Evolutionary conservation across 2,888 invertebrate species (phyloP), one percentile per base, ranked within the genome.

Genomic region (Hedya salicella): DNA sequence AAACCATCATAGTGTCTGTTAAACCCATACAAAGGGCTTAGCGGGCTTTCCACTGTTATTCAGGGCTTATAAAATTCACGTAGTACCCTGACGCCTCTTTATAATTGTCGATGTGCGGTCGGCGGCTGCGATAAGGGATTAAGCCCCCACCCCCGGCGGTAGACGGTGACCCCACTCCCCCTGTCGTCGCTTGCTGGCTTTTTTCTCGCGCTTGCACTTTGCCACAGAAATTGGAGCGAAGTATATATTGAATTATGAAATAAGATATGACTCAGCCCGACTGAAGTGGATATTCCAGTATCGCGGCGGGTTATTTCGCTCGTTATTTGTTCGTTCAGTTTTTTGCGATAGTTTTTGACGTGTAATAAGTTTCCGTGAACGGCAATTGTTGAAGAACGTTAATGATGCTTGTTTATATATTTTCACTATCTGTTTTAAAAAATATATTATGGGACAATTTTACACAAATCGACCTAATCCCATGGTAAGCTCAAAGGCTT

Each of bases 201-300:
- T 89, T 89, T 87, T 86, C 86, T 81, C 85, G 83, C 82, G 82
- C 85, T 85, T 88, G 87, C 88, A 86, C 84, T 89, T 82, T 82
- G 78, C 83, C 79, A 78, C 81, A 80, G 74, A 72, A 75, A 76
- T 73, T 75, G 73, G 75, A 75, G 79, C 80, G 80, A 72, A 79
- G 82, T 81, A 83, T 84, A 81, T 85, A 87, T 88, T 89, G 89
- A 89, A 89, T 91, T 88, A 89, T 88, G 85, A 88, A 88, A 86
- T 84, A 85, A 83, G 83, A 85, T 83, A 83, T 84, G 82, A 83
- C 80, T 77, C 73, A 71, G 74, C 75, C 68, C 71, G 70, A 70
- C 63, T 66, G 65, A 59, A 64, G 62, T 69, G 57, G 44, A 65
- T 65, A 59, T 63, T 54, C 68, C 32, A 64, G 54, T 60, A 48